phyloP scores from a whole-genome alignment of 1,140 invertebrate species.

The Rhagoletis pomonella region DNA sequence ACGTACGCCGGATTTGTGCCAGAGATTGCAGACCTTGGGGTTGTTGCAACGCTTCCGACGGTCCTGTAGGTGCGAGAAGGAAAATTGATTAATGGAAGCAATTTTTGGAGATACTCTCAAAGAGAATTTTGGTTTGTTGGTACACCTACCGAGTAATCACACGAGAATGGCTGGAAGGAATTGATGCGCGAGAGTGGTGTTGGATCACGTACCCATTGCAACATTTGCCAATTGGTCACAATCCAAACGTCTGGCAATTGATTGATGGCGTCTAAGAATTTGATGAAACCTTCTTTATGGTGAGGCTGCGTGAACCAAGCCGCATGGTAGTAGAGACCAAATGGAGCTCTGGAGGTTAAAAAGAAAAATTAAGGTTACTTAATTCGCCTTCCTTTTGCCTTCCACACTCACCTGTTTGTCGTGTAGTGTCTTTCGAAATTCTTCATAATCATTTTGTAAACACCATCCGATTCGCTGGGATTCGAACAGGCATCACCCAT shows the following conservation, averaged over 20 bases:
- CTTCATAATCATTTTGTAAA: slow-evolving; percentile 95
- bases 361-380: slow-evolving; percentile 64
- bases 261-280: slow-evolving; percentile 92
- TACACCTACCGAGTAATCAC: slow-evolving; percentile 86
- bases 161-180: slow-evolving; percentile 90
- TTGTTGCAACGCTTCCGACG: slow-evolving; percentile 93
- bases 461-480: slow-evolving; percentile 89
- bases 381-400: not conserved
- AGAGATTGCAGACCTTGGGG: slow-evolving; percentile 94
- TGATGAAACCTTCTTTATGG: slow-evolving; percentile 94
- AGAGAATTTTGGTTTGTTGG: slow-evolving; percentile 3
- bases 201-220: slow-evolving; percentile 94
- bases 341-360: slow-evolving; percentile 83
- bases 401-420: slow-evolving; percentile 83
- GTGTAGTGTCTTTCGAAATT: slow-evolving; percentile 96
- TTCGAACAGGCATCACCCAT: slow-evolving; percentile 97
- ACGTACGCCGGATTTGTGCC: slow-evolving; percentile 94
- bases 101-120: not conserved
- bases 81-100: not conserved
- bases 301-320: slow-evolving; percentile 97
- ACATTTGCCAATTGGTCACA: slow-evolving; percentile 92
- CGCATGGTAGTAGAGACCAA: slow-evolving; percentile 94
- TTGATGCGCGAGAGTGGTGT: slow-evolving; percentile 87
- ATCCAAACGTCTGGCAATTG: slow-evolving; percentile 94
- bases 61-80: slow-evolving; percentile 77